Conservation (phyloP, 2,888 invertebrate species). For the Lissocephala sabroskyi region DNA sequence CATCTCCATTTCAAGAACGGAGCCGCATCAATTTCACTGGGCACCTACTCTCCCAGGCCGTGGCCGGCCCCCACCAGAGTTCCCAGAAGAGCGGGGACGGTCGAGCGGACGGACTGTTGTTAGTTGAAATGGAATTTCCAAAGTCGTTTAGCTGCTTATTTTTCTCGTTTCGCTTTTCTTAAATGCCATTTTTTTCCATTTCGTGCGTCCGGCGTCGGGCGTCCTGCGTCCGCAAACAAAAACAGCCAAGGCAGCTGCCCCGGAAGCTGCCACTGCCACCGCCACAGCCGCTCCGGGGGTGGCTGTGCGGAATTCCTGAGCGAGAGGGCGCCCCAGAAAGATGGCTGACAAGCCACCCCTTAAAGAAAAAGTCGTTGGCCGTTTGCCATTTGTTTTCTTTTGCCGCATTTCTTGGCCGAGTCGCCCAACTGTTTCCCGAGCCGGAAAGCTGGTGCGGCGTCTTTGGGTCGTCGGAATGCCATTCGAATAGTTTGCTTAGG, state of each 20-base stretch:
- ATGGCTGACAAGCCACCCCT: conserved; percentile 51
- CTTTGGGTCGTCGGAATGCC: conserved; percentile 42
- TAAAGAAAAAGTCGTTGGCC: conserved; percentile 12
- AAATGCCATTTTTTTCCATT: conserved; percentile 62
- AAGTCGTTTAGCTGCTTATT: conserved; percentile 63
- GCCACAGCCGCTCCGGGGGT: conserved; percentile 34
- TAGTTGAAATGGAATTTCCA: conserved; percentile 65
- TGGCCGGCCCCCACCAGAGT: no score
- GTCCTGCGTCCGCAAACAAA: neutral
- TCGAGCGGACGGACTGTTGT: neutral
- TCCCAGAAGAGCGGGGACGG: no score
- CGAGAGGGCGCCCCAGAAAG: conserved; percentile 28
- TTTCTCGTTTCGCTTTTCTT: conserved; percentile 63
- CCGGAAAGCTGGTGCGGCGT: conserved; percentile 19
- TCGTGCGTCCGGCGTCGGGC: conserved; percentile 42
- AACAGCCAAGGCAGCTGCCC: conserved; percentile 48
- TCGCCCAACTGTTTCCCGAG: conserved; percentile 44
- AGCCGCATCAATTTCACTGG: no score
- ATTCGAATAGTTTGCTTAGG: conserved; percentile 70
- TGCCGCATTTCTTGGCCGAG: conserved; percentile 46
- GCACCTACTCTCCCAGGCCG: no score
- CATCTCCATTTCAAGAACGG: no score
- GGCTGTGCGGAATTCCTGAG: conserved; percentile 56
- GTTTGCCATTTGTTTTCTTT: conserved; percentile 56
- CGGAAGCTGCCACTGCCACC: conserved; percentile 28